Base-by-base conservation (phyloP, 2,888 invertebrate genomes). In the Candidula unifasciata region DNA sequence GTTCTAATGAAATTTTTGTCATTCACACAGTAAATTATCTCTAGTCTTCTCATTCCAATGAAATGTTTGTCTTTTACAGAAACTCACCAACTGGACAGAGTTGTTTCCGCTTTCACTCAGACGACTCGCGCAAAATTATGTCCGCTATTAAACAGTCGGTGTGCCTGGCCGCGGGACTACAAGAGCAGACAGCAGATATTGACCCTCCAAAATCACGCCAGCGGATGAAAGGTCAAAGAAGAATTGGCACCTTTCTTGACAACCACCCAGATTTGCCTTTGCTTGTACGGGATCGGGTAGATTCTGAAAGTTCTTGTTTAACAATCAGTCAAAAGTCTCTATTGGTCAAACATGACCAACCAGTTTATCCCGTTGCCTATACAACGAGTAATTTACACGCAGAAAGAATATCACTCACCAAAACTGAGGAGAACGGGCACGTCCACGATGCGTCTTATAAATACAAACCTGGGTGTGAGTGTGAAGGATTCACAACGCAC, bases 61-160 rank as follows among this genome's bases (percentile, higher is more conserved):
- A 44, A 44, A 44, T 74, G 35, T 37, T 57, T 33, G 30, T 57
- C 27, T 68, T 68, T 60, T 27, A 10, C 64, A 83, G 83, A 27
- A 78, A 83, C 24, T 8, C 78, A n/a, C 83, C 83, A 57, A 83
- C 83, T 0, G 83, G 78, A n/a, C 78, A 83, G n/a, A 83, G 78
- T 44, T 60, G 27, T 24, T 78, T 83, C 54, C 27, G 44, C 21
- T 83, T 83, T 27, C 52, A n/a, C 2, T 78, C 76, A 6, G 30
- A 78, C 16, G 83, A 83, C 18, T 78, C 83, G 24, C 37, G 27
- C 57, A 57, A 78, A 2, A 83, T 83, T 57, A 35, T 83, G 35
- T 44, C 27, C 24, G 83, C 83, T 30, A 83, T 83, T 54, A 68
- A 44, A 52, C 78, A 83, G 35, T 83, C 83, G 3, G 71, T 83